Conservation (phyloP, 2,888 invertebrate species). For the Tetropium fuscum region DNA sequence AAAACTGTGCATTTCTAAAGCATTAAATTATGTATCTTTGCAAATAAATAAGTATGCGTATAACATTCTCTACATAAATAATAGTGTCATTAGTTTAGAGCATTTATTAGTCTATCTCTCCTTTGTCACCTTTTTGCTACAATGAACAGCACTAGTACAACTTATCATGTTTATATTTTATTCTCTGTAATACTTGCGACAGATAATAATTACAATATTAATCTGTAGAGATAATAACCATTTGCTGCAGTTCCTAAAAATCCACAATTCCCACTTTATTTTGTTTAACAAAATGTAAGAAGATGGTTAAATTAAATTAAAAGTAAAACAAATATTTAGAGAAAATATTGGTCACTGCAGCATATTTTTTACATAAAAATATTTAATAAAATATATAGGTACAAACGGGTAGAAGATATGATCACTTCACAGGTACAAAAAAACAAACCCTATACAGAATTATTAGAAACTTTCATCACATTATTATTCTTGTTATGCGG, state of each 20-base stretch:
- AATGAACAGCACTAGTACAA: constrained; percentile 18
- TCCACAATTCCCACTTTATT: no score
- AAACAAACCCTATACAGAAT: constrained; percentile 24
- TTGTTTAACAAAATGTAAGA: no score
- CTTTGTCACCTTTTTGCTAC: constrained; percentile 8
- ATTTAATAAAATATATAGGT: constrained; percentile 15
- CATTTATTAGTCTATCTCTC: constrained; percentile 4
- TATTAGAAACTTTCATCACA: constrained; percentile 41
- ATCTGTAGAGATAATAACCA: no score
- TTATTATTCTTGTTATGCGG: constrained; percentile 62
- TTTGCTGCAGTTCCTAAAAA: no score
- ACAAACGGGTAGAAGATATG: constrained; percentile 15
- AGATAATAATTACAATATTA: no score
- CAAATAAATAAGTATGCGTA: no score
- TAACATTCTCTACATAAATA: no score
- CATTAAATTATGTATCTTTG: no score
- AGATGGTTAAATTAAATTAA: no score
- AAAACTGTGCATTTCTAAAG: no score
- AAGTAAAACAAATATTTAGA: no score
- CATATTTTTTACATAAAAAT: not conserved
- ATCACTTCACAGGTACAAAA: constrained; percentile 40
- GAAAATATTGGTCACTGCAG: not conserved
- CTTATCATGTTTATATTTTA: constrained; percentile 10
- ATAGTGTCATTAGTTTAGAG: no score
- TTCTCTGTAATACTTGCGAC: not conserved